Evolutionary conservation across 2,113 vertebrate genomes (phyloP).

Genomic region (Bubo scandiacus): DNA sequence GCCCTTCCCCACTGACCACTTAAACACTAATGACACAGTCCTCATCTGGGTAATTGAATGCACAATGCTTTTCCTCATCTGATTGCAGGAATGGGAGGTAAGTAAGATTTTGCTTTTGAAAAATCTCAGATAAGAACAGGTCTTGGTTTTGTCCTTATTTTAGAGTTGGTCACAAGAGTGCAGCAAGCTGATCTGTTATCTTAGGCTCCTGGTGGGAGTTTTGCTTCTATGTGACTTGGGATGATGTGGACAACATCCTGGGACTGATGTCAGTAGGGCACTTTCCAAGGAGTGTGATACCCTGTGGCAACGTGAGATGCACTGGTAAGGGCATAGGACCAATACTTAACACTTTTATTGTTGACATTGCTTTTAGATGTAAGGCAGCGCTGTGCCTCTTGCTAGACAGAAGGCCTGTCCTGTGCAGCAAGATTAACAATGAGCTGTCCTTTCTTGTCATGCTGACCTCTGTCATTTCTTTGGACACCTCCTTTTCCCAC

Average conservation of each 20-base stretch:
- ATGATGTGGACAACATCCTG: neutral
- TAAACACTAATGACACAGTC: neutral
- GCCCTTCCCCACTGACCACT: neutral
- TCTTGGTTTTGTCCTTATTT: neutral
- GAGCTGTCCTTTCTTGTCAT: accelerated
- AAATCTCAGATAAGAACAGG: neutral
- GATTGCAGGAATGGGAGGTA: neutral
- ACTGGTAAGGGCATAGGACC: neutral
- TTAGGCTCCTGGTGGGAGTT: neutral
- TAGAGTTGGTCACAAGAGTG: neutral
- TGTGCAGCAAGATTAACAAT: neutral
- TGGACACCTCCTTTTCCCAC: neutral
- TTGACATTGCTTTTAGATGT: neutral
- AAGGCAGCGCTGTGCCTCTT: neutral
- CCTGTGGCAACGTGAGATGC: accelerated
- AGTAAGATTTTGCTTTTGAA: neutral
- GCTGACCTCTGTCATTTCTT: neutral
- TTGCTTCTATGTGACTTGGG: neutral
- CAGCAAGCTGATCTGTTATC: neutral
- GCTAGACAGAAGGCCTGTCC: neutral
- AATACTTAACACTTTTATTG: neutral
- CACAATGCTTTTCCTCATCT: neutral
- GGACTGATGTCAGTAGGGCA: neutral
- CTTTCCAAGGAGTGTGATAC: accelerated
- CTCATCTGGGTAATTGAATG: neutral